Base-by-base conservation (phyloP, 2,797 vertebrate genomes). In the Falco biarmicus region DNA sequence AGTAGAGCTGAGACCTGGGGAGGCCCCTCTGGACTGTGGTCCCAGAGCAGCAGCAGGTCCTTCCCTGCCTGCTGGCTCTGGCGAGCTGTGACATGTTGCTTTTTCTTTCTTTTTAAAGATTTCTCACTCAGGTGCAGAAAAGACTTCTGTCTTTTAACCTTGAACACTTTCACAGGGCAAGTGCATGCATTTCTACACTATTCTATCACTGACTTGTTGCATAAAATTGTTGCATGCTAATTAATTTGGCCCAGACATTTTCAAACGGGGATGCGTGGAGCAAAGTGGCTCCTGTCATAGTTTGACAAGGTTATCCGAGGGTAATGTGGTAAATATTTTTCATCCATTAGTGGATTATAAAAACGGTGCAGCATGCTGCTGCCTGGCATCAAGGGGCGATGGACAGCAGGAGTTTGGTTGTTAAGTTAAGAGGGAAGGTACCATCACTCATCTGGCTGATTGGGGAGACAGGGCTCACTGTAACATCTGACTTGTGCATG, bases 161-260 rank as follows among this genome's bases (percentile, higher is more conserved):
- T 54, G 47, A 69, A 15, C 26, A 4, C 43, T 77, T 90, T 39
- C 75, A 56, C 48, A 25, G 41, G 60, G 26, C 54, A 41, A 32
- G 37, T 2, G 6, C 10, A 1, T 0, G 0, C 3, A 1, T 61
- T 83, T 80, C 79, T 75, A 19, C 0, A 0, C 34, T 9, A 5
- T 5, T 34, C 34, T 68, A 15, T 20, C 16, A 3, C 3, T 26
- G 89, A n/a, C 14, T 39, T 18, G 3, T 19, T 21, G 51, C 7
- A 3, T 24, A 24, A 41, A 89, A 65, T 13, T 12, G 31, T 25
- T 57, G 70, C 22, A 5, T 1, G 41, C 10, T 59, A 73, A 78
- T 87, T 50, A 65, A 71, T 60, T 74, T 59, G 74, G 61, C 64
- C 34, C 28, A 34, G 65, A 39, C 80, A 37, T 84, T 91, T 86